A percentile compares a stretch with the other conserved stretches of the same genome.
These are phyloP conservation scores for Dryadula phaetusa DNA, from an alignment of 2,888 invertebrate genomes.

Conservation along the genomic window DNA sequence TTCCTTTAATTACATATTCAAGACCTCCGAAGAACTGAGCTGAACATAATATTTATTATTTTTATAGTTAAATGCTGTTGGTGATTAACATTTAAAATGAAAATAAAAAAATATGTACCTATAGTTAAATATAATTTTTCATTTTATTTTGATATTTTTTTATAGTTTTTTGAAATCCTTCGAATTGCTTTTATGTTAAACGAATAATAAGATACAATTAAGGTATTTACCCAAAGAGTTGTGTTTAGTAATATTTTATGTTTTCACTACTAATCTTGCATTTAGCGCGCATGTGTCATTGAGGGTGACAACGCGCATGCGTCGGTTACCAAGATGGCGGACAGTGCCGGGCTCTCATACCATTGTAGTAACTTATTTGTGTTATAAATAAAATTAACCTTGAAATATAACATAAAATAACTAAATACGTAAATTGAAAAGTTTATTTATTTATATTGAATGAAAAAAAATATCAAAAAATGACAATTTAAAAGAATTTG, in stretches of 20 bases:
- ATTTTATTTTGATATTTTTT: too few species aligned
- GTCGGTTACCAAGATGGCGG: conserved; percentile 65
- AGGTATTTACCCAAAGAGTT: neutral
- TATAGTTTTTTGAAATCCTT: too few species aligned
- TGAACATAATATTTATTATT: too few species aligned
- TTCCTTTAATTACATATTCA: too few species aligned
- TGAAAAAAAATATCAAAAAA: neutral
- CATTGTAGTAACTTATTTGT: conserved; percentile 59
- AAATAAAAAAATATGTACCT: too few species aligned
- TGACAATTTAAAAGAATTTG: conserved; percentile 9
- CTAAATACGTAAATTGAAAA: neutral
- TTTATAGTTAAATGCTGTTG: too few species aligned
- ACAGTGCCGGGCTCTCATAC: conserved; percentile 52
- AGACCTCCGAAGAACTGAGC: too few species aligned
- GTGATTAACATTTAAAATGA: too few species aligned
- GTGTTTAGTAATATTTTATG: conserved; percentile 13
- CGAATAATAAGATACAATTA: conserved; percentile 1
- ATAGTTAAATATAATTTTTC: too few species aligned
- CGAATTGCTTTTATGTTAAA: neutral
- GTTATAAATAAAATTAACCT: conserved; percentile 49
- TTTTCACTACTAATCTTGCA: conserved; percentile 25
- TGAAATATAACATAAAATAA: conserved; percentile 2
- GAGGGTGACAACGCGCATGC: conserved; percentile 58
- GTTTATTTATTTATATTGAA: neutral
- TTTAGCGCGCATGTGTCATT: conserved; percentile 62